Evolutionary conservation across 2,113 vertebrate genomes (phyloP).

Genomic region (Coryphaenoides rupestris): DNA sequence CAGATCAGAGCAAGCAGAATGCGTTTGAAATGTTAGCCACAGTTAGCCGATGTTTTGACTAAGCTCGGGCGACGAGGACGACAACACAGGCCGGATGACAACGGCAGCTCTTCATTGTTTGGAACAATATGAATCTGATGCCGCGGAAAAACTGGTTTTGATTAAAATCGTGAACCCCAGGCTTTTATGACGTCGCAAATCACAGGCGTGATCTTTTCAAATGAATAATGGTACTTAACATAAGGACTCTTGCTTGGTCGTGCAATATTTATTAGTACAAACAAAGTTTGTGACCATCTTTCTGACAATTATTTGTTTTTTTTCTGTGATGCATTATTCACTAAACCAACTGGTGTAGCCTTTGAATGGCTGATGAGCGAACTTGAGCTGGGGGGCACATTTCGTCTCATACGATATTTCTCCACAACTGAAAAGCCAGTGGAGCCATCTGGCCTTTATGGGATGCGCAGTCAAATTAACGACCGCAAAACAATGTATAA

Average conservation of each 20-base stretch:
- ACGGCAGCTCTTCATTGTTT: slow-evolving; percentile 14
- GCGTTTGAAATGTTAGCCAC: neutral
- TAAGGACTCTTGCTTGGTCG: slow-evolving; percentile 22
- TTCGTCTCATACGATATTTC: slow-evolving; percentile 26
- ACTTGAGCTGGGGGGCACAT: slow-evolving; percentile 32
- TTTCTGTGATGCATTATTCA: slow-evolving; percentile 37
- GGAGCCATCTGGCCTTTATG: slow-evolving; percentile 28
- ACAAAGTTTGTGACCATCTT: slow-evolving; percentile 48
- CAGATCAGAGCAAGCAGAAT: slow-evolving; percentile 1
- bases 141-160: slow-evolving; percentile 30
- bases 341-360: slow-evolving; percentile 31
- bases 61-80: too few relatives aligned
- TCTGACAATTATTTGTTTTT: slow-evolving; percentile 49
- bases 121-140: neutral
- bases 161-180: slow-evolving; percentile 16
- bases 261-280: slow-evolving; percentile 21
- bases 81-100: slow-evolving; percentile 5
- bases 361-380: slow-evolving; percentile 57
- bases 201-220: slow-evolving; percentile 26
- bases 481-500: neutral
- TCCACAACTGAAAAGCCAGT: slow-evolving; percentile 18
- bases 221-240: slow-evolving; percentile 13
- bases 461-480: slow-evolving; percentile 15
- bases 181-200: slow-evolving; percentile 44
- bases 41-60: slow-evolving; percentile 4